phyloP scores from a whole-genome alignment of 2,113 vertebrate genomes.

The Zosterops pallidus region DNA sequence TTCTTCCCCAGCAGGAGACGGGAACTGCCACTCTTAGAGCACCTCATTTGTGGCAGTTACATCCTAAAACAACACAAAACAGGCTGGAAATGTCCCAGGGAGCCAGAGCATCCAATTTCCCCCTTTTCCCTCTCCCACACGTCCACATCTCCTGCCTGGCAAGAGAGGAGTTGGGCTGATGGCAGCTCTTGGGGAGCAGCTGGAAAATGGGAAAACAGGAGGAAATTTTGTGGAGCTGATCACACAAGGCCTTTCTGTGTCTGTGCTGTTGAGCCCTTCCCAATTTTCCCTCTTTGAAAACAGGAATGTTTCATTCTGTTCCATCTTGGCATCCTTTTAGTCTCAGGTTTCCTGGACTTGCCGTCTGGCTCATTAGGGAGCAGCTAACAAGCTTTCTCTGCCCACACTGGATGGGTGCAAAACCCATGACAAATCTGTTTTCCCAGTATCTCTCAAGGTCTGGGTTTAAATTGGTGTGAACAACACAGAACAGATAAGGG shows the following conservation, averaged over 20 bases:
- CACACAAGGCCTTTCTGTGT: background rate
- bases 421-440: background rate
- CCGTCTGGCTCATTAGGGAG: slow-evolving; percentile 36
- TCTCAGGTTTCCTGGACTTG: background rate
- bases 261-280: background rate
- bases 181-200: background rate
- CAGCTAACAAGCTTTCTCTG: slow-evolving; percentile 36
- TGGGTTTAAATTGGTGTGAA: background rate
- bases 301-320: background rate
- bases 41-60: background rate
- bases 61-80: background rate
- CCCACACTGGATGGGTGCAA: background rate
- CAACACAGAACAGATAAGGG: background rate
- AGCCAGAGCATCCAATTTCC: background rate
- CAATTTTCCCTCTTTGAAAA: background rate
- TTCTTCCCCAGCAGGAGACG: background rate
- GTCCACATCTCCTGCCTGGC: background rate
- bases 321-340: background rate
- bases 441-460: background rate
- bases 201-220: background rate
- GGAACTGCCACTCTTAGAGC: background rate
- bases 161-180: background rate
- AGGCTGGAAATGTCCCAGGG: background rate
- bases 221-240: background rate
- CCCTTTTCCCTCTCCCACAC: background rate